phyloP scores from a whole-genome alignment of 2,113 vertebrate species.

The Mesoclemmys tuberculata region DNA sequence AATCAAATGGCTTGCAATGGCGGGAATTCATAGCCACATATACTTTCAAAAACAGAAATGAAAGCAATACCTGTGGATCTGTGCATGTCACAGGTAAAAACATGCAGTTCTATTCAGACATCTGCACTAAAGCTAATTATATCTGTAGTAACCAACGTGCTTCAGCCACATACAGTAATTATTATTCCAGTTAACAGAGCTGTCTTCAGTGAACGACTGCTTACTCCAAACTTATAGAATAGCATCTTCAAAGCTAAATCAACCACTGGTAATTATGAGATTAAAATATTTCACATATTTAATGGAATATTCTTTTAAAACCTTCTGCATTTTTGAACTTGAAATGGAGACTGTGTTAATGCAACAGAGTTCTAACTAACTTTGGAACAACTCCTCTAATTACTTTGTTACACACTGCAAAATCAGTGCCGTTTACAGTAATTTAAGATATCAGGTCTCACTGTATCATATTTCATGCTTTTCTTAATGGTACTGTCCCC shows the following conservation, averaged over 20 bases:
- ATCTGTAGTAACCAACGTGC: slow-evolving; percentile 49
- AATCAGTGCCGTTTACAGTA: neutral
- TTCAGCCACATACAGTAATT: slow-evolving; percentile 59
- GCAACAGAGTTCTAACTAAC: neutral
- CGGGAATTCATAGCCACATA: slow-evolving; percentile 39
- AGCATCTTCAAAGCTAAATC: slow-evolving; percentile 53
- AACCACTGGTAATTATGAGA: slow-evolving; percentile 60
- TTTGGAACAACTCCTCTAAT: slow-evolving; percentile 7
- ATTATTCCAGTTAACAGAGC: slow-evolving; percentile 36
- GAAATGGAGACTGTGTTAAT: neutral
- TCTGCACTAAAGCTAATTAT: slow-evolving; percentile 59
- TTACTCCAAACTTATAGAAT: slow-evolving; percentile 63
- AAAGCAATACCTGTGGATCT: slow-evolving; percentile 37
- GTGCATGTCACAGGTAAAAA: slow-evolving; percentile 61
- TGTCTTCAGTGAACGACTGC: slow-evolving; percentile 51
- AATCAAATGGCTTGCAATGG: slow-evolving; percentile 48
- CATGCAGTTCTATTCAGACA: slow-evolving; percentile 57
- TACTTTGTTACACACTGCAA: neutral
- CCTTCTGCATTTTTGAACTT: slow-evolving; percentile 10
- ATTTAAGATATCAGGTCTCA: rapidly evolving
- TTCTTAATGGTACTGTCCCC: neutral
- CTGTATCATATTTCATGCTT: neutral
- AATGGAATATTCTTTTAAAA: slow-evolving; percentile 18
- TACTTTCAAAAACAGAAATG: slow-evolving; percentile 62
- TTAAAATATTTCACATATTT: slow-evolving; percentile 70